Conservation (phyloP, 2,797 vertebrate genomes). For the Manis crassicaudata region DNA sequence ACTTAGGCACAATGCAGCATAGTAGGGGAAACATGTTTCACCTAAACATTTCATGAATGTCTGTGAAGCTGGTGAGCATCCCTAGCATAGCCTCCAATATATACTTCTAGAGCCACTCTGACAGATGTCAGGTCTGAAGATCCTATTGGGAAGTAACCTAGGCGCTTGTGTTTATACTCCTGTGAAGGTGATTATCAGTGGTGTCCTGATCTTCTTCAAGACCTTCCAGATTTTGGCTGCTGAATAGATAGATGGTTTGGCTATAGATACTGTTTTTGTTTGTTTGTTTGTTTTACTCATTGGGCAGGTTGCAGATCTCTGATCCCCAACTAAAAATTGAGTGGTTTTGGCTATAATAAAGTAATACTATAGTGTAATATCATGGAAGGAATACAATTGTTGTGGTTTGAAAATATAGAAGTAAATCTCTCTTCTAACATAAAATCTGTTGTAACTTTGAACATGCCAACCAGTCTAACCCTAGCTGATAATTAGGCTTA, state of each 20-base stretch:
- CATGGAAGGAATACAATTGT: background rate
- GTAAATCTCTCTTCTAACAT: background rate
- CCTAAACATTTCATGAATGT: background rate
- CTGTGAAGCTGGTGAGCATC: background rate
- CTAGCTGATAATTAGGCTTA: background rate
- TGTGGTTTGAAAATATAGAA: background rate
- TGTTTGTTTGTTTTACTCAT: background rate
- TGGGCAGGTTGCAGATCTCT: background rate
- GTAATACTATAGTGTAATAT: background rate
- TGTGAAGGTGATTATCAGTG: background rate
- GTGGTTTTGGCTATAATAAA: background rate
- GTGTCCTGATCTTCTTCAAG: background rate
- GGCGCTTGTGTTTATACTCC: background rate
- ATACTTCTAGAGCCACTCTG: background rate
- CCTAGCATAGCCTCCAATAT: background rate
- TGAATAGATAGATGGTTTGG: background rate
- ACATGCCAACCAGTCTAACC: background rate
- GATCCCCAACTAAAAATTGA: background rate
- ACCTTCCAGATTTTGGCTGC: background rate
- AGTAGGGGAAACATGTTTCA: background rate
- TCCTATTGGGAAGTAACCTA: background rate
- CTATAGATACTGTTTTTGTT: background rate
- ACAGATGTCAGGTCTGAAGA: background rate
- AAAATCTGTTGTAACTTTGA: background rate
- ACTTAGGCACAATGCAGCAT: background rate